phyloP scores from a whole-genome alignment of 2,797 vertebrate genomes.

The Thunnus albacares region DNA sequence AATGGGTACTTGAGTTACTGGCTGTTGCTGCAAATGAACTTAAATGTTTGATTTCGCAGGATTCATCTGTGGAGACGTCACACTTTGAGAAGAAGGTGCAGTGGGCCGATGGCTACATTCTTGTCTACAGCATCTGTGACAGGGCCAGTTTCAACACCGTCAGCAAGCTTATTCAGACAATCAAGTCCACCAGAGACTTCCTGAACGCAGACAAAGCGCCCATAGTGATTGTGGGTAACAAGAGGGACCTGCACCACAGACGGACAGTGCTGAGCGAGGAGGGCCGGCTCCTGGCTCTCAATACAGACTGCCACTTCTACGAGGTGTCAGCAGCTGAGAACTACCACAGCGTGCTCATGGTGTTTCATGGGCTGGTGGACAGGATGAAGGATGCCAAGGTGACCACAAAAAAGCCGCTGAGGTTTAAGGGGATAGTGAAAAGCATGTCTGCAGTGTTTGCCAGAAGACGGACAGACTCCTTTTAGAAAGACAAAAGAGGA shows the following conservation, averaged over 20 bases:
- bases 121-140: constrained; percentile 91
- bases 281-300: constrained; percentile 83
- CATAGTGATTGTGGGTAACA: constrained; percentile 87
- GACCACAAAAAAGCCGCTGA: constrained; percentile 73
- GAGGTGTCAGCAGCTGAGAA: constrained; percentile 89
- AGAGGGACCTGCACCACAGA: constrained; percentile 86
- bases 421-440: constrained; percentile 85
- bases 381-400: constrained; percentile 80
- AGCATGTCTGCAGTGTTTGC: constrained; percentile 87
- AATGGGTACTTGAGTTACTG: neutral
- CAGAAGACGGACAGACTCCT: constrained; percentile 81
- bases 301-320: constrained; percentile 85
- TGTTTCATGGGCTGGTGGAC: constrained; percentile 86
- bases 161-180: constrained; percentile 80
- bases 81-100: constrained; percentile 81
- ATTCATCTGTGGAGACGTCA: constrained; percentile 40
- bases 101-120: constrained; percentile 87
- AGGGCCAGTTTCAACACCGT: constrained; percentile 84
- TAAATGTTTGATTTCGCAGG: constrained; percentile 45
- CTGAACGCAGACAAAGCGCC: constrained; percentile 65
- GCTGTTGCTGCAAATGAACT: neutral
- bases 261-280: constrained; percentile 86
- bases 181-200: constrained; percentile 75
- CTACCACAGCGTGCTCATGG: constrained; percentile 85
- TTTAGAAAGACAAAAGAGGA: constrained; percentile 46